Base-by-base conservation (phyloP, 2,797 vertebrate species). In the Xenops minutus region DNA sequence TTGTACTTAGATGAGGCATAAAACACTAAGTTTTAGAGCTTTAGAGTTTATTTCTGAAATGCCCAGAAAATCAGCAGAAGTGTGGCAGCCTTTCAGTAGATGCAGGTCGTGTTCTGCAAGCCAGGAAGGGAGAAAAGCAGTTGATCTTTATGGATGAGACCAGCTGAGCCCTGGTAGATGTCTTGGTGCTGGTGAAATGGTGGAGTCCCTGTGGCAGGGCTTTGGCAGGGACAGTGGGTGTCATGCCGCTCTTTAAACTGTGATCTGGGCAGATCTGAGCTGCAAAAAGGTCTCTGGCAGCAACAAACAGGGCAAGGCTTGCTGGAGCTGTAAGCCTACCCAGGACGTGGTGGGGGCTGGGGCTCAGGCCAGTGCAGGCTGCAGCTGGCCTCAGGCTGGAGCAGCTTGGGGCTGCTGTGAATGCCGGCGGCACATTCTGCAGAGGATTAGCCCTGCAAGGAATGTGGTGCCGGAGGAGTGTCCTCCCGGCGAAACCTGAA, bases 361-460 rank as follows among this genome's bases (percentile, higher is more conserved):
- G 49, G 34, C 56, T 66, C 29, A 19, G 73, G 61, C 37, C 4
- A 2, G 39, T 3, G 13, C 0, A 0, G 58, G n/a, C 61, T 66
- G 72, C 3, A 1, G 54, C 22, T 26, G 73, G 7, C 59, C 73
- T 72, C 29, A 9, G 32, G 61, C 34, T 39, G 23, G 17, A 0
- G 2, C n/a, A 23, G n/a, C 20, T 1, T 3, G 12, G 36, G 30
- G 62, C 44, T 62, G 87, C 55, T 0, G 0, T 55, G 66, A 30
- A 6, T 29, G 85, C 52, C 0, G 4, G 21, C 1, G 0, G 17
- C 2, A 0, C 76, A 69, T 95, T 93, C 58, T 52, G 39, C 51
- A 0, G 2, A 0, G 14, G 90, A 80, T 93, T 92, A 92, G 63
- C 85, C 36, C 51, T 39, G 29, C 7, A 26, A 82, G 72, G 86